Base-by-base conservation (phyloP, 2,888 invertebrate genomes). In the Crossocerus cetratus region DNA sequence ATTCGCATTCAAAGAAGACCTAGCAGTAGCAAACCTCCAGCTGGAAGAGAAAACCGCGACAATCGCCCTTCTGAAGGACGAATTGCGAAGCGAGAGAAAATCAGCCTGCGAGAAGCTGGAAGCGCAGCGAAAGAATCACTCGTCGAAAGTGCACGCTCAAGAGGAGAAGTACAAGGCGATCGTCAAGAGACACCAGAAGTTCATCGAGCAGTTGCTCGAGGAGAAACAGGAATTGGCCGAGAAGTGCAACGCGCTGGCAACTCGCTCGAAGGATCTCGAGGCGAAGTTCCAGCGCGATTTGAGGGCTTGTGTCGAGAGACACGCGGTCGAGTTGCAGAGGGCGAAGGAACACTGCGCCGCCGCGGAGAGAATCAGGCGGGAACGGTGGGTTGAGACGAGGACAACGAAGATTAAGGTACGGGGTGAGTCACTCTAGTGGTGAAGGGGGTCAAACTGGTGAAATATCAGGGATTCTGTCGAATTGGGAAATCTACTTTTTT, bases 351-450 rank as follows among this genome's bases (percentile, higher is more conserved):
- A 95, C 83, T 94, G 95, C 77, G 91, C 93, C 22, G 96, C 95
- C 23, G 94, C 95, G 0, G 96, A 97, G 86, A 96, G 95, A 87
- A 91, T 94, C 14, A 90, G 93, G 11, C 91, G 94, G 22, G 96
- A 96, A 85, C 93, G 95, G 63, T 96, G 97, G 96, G 94, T 96
- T 54, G 94, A 96, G 62, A 94, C 94, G 68, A 96, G 96, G 89
- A 96, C 96, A 32, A 65, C 59, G 2, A 76, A 68, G 49, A 77
- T 78, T 21, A 77, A 78, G 74, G 79, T 80, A 45, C 53, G 16
- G n/a, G n/a, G n/a, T n/a, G n/a, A n/a, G n/a, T n/a, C n/a, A n/a
- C n/a, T n/a, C n/a, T n/a, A n/a, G n/a, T n/a, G n/a, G n/a, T n/a
- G n/a, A n/a, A n/a, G n/a, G n/a, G n/a, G n/a, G 11, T n/a, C 1